A percentile compares a stretch with the other conserved stretches of the same genome.
These are phyloP conservation scores for Sorex araneus DNA, from an alignment of 2,113 vertebrate species.

Conservation along the genomic window DNA sequence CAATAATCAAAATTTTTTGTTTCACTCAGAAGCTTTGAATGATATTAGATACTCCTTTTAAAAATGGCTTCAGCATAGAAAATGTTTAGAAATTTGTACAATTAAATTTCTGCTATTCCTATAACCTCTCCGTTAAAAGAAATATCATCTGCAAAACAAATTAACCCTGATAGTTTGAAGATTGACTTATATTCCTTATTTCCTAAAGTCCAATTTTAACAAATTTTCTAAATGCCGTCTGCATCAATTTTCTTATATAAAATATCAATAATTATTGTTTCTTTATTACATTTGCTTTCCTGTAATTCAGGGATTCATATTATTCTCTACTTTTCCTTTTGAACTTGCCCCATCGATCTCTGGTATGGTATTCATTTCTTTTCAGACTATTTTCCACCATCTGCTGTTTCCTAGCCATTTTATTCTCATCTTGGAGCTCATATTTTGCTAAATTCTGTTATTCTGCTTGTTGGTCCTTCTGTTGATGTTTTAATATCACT, in stretches of 20 bases:
- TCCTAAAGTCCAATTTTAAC: slow-evolving; percentile 1
- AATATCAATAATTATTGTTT: not conserved
- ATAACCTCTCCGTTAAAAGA: not conserved
- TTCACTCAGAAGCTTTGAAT: slow-evolving; percentile 8
- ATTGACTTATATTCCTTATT: not conserved
- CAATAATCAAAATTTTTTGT: not conserved
- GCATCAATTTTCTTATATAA: slow-evolving; percentile 17
- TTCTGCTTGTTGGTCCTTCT: too few relatives aligned
- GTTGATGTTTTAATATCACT: too few relatives aligned
- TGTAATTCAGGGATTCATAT: too few relatives aligned
- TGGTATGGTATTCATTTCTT: too few relatives aligned
- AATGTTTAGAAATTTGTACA: slow-evolving; percentile 20
- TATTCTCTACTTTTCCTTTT: too few relatives aligned
- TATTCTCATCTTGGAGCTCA: too few relatives aligned
- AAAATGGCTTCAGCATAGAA: not conserved
- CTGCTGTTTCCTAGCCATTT: too few relatives aligned
- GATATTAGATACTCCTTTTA: not conserved
- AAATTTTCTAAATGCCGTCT: not conserved
- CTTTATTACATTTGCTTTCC: too few relatives aligned
- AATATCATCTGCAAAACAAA: not conserved
- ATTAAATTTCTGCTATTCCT: slow-evolving; percentile 42
- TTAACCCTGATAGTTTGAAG: slow-evolving; percentile 16
- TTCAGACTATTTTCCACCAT: too few relatives aligned
- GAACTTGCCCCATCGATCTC: too few relatives aligned
- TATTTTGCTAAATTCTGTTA: too few relatives aligned